Conservation (phyloP, 2,113 vertebrate genomes). For the Tetraodon nigroviridis region DNA sequence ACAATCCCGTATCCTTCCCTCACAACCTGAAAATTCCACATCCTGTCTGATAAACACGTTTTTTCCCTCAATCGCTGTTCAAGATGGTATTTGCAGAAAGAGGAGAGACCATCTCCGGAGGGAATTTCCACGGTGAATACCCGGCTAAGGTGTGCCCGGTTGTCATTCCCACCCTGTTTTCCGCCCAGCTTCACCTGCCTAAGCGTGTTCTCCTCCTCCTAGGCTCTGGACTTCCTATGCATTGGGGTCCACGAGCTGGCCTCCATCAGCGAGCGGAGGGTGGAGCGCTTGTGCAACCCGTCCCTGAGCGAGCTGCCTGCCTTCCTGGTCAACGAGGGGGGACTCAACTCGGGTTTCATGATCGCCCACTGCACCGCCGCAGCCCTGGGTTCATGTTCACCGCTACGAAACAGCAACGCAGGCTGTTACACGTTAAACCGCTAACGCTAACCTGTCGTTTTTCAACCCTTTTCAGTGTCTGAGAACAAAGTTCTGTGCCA, state of each 20-base stretch:
- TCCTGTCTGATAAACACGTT: background rate
- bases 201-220: background rate
- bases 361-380: constrained; percentile 98
- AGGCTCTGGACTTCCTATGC: constrained; percentile 86
- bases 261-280: constrained; percentile 93
- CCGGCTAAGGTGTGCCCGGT: constrained; percentile 75
- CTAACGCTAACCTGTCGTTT: background rate
- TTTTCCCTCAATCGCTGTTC: constrained; percentile 34
- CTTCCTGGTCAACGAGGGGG: constrained; percentile 94
- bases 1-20: constrained; percentile 94
- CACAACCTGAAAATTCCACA: background rate
- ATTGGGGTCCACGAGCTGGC: constrained; percentile 95
- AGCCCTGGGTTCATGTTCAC: constrained; percentile 80
- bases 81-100: constrained; percentile 98
- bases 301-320: constrained; percentile 93
- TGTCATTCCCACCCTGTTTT: background rate
- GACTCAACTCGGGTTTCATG: constrained; percentile 98
- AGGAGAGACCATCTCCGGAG: constrained; percentile 95
- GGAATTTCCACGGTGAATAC: constrained; percentile 99
- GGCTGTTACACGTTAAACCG: background rate
- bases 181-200: background rate
- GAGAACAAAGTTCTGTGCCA: constrained; percentile 97
- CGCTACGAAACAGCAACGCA: background rate
- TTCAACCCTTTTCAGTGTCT: constrained; percentile 78
- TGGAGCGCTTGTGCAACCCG: constrained; percentile 93